Conservation (phyloP, 2,888 invertebrate species). For the Drosophila recens region DNA sequence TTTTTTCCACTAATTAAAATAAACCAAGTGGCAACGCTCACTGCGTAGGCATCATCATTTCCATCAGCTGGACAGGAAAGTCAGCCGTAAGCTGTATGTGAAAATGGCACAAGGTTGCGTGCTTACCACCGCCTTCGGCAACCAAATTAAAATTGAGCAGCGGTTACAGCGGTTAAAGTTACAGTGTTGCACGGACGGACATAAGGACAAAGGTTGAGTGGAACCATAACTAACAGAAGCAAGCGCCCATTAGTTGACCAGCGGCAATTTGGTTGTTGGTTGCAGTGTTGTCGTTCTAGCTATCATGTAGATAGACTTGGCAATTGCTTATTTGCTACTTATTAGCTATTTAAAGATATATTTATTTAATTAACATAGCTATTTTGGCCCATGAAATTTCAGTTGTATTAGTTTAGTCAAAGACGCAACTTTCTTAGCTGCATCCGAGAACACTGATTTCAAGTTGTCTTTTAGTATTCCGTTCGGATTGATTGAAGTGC, state of each 20-base stretch:
- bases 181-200: constrained; percentile 4
- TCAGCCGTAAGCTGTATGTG: constrained; percentile 41
- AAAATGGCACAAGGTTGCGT: constrained; percentile 70
- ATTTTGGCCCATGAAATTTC: no score
- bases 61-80: constrained; percentile 58
- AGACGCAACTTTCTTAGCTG: constrained; percentile 6
- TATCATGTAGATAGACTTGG: not conserved
- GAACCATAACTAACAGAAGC: constrained; percentile 14
- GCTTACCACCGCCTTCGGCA: constrained; percentile 36
- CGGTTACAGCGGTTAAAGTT: constrained; percentile 29
- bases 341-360: no score
- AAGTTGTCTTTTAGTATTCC: not conserved
- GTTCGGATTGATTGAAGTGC: constrained; percentile 37
- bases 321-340: not conserved
- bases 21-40: constrained; percentile 71
- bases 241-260: constrained; percentile 37
- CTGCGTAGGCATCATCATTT: constrained; percentile 46
- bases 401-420: constrained; percentile 33
- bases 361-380: no score
- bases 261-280: constrained; percentile 29
- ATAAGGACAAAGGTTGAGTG: not conserved
- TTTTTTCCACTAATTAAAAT: constrained; percentile 79
- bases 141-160: constrained; percentile 59
- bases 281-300: constrained; percentile 5
- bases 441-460: constrained; percentile 9